Conservation (phyloP, 2,888 invertebrate genomes). For the Mycalesis mineus region DNA sequence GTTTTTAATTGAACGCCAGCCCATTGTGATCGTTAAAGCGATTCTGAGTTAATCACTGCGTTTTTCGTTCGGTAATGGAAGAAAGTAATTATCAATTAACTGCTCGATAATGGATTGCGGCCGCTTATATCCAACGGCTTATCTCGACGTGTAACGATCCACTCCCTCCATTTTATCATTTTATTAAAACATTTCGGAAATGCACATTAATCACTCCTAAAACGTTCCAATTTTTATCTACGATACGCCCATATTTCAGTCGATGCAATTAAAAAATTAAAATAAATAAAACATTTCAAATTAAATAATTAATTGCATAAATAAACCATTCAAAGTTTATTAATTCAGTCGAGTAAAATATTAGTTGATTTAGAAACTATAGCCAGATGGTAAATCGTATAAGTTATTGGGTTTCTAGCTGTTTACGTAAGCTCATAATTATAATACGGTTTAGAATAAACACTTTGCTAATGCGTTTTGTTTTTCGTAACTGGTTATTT, state of each 20-base stretch:
- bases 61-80: constrained; percentile 76
- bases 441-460: neutral
- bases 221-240: no score
- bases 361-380: neutral
- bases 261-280: neutral
- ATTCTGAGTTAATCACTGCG: constrained; percentile 74
- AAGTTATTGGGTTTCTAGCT: neutral
- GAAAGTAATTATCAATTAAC: constrained; percentile 79
- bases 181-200: constrained; percentile 58
- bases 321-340: neutral
- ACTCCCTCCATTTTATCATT: constrained; percentile 55
- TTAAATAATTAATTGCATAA: neutral
- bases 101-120: constrained; percentile 74
- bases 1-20: constrained; percentile 74
- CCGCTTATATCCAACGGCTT: constrained; percentile 69
- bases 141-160: constrained; percentile 62
- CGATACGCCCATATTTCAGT: neutral
- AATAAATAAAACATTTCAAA: neutral
- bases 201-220: constrained; percentile 10
- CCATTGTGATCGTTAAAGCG: constrained; percentile 76
- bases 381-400: neutral
- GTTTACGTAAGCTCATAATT: neutral
- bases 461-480: neutral
- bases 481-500: neutral
- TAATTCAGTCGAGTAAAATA: neutral